Evolutionary conservation across 2,888 invertebrate genomes (phyloP).

Genomic region (Polylopha cassiicola): DNA sequence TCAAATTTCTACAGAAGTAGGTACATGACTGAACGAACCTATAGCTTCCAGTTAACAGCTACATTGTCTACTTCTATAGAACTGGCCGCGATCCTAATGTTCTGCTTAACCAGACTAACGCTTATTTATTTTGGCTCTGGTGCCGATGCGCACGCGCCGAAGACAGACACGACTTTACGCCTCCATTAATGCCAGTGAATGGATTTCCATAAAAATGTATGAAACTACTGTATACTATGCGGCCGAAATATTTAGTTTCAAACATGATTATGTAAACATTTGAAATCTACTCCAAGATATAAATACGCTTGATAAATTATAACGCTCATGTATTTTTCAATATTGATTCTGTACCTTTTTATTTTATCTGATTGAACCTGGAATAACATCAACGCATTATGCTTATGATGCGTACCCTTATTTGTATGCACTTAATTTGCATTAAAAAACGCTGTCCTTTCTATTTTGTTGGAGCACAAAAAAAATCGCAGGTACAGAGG

Average conservation of each 20-base stretch:
- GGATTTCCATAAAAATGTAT: conserved; percentile 46
- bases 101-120: conserved; percentile 37
- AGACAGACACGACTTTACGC: conserved; percentile 64
- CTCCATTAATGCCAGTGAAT: conserved; percentile 51
- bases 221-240: conserved; percentile 24
- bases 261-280: background rate
- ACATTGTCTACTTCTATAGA: conserved; percentile 16
- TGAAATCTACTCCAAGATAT: conserved; percentile 1
- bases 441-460: conserved; percentile 21
- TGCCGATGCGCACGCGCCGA: conserved; percentile 60
- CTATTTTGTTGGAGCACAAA: conserved; percentile 18
- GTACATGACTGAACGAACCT: no score
- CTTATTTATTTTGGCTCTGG: conserved; percentile 70
- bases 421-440: conserved; percentile 31
- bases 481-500: conserved; percentile 33
- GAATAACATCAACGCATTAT: conserved; percentile 11
- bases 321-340: background rate
- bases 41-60: conserved; percentile 19
- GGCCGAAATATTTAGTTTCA: background rate
- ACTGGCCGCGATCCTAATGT: conserved; percentile 19
- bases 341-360: no score
- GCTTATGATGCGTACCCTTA: conserved; percentile 13
- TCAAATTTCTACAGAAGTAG: conserved; percentile 8
- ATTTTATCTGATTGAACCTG: conserved; percentile 16
- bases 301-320: background rate